phyloP scores from a whole-genome alignment of 2,113 vertebrate genomes.

The Ellobius talpinus region DNA sequence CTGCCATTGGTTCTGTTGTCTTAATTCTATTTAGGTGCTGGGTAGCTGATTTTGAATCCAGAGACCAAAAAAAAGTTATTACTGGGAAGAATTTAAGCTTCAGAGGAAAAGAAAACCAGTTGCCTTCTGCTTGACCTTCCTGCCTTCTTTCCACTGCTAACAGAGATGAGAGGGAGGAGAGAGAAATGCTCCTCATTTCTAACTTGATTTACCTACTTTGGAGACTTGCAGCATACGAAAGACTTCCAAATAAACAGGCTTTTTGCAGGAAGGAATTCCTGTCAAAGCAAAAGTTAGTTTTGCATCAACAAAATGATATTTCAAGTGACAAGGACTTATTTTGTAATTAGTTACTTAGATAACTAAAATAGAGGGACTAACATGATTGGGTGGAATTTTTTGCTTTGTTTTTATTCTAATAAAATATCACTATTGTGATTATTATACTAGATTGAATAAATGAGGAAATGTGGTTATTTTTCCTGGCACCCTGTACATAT shows the following conservation, averaged over 20 bases:
- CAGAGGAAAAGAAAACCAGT: conserved; percentile 16
- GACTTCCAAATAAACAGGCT: conserved; percentile 18
- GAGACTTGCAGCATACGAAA: conserved; percentile 41
- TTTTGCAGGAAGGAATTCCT: background rate
- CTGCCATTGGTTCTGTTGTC: conserved; percentile 55
- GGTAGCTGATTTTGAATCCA: conserved; percentile 68
- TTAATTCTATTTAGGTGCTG: conserved; percentile 75
- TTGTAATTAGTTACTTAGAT: conserved; percentile 54
- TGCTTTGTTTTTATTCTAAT: conserved; percentile 56
- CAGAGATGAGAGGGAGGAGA: background rate
- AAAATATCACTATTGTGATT: conserved; percentile 25
- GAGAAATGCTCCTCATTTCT: conserved; percentile 9
- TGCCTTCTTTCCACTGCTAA: conserved; percentile 44
- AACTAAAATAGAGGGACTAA: background rate
- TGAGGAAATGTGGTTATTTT: conserved; percentile 43
- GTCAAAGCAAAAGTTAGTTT: conserved; percentile 43
- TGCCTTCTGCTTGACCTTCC: conserved; percentile 49
- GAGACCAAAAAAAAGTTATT: conserved; percentile 34
- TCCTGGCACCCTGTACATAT: conserved; percentile 34
- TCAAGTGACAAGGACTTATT: background rate
- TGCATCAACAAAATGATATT: conserved; percentile 36
- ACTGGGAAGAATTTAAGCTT: conserved; percentile 59
- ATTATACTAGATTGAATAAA: conserved; percentile 1
- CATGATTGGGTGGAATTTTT: background rate
- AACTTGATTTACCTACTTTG: conserved; percentile 50